Base-by-base conservation (phyloP, 1,140 invertebrate genomes). In the Eueides isabella region DNA sequence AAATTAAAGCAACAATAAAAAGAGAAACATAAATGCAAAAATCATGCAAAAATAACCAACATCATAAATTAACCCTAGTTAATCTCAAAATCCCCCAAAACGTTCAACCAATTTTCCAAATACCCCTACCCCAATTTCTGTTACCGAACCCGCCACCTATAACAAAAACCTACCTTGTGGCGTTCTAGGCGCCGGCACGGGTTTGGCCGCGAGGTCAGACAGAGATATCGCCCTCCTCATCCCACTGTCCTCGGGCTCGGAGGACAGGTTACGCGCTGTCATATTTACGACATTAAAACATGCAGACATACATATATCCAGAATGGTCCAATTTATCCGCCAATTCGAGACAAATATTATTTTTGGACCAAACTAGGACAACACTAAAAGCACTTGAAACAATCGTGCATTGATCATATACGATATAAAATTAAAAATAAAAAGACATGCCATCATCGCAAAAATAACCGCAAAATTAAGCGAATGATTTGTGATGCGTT, bases 131-230 rank as follows among this genome's bases (percentile, higher is more conserved):
- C 41, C n/a, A 44, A 7, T 44, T 19, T 19, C 2, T 2, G 7
- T 44, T 19, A 19, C 23, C 19, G 23, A 55, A 55, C 48, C 74
- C 77, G 67, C 65, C 77, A 69, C 44, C 72, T 29, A 44, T n/a
- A 19, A 28, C n/a, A 68, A 33, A 28, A 71, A 85, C 84, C 74
- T 79, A 93, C 91, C 92, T 92, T 89, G 86, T 65, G 90, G 79
- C 79, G 88, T 93, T 86, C 93, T 87, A 23, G 89, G 93, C 80
- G 92, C 87, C 63, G 92, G 92, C 77, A 89, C 89, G 73, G 94
- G 93, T 85, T 94, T 88, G 80, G 94, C 85, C 77, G 94, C 87
- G 85, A 94, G 79, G 86, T 93, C 91, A 7, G 92, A 93, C 5
- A 93, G 88, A 0, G 92, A 93, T 75, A 92, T 93, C 55, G 90